Conservation (phyloP, 2,888 invertebrate genomes). For the Lasioglossum figueresi region DNA sequence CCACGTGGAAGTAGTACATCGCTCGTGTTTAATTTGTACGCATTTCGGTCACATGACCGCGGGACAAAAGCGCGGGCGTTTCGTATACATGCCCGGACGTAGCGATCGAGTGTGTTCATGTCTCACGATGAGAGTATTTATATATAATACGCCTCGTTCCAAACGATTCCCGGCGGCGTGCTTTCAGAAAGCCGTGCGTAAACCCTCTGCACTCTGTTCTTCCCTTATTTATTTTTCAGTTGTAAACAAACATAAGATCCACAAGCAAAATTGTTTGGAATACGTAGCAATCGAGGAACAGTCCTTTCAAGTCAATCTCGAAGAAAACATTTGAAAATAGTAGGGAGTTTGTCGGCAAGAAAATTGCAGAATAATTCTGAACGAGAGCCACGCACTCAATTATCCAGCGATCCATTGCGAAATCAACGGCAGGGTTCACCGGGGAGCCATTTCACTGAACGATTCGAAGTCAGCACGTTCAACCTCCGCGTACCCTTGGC, state of each 20-base stretch:
- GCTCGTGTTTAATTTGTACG: neutral
- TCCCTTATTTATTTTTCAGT: too few relatives aligned
- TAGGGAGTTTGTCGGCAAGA: too few relatives aligned
- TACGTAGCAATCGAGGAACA: too few relatives aligned
- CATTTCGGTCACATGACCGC: neutral
- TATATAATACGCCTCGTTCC: neutral
- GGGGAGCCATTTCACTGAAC: neutral
- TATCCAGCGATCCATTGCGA: neutral
- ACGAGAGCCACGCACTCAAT: too few relatives aligned
- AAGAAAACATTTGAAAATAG: too few relatives aligned
- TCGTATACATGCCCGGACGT: conserved; percentile 10
- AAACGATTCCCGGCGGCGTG: neutral
- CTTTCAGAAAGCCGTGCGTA: neutral
- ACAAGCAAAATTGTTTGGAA: too few relatives aligned
- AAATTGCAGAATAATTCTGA: too few relatives aligned
- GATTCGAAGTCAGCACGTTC: neutral
- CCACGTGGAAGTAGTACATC: neutral
- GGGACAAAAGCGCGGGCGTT: neutral
- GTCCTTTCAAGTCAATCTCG: too few relatives aligned
- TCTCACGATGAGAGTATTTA: neutral
- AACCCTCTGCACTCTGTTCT: too few relatives aligned
- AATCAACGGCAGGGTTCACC: neutral
- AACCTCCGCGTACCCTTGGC: neutral
- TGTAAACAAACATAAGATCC: too few relatives aligned
- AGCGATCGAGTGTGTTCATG: conserved; percentile 10